Evolutionary conservation across 2,113 vertebrate species (phyloP).

Genomic region (Ardeotis arabs): DNA sequence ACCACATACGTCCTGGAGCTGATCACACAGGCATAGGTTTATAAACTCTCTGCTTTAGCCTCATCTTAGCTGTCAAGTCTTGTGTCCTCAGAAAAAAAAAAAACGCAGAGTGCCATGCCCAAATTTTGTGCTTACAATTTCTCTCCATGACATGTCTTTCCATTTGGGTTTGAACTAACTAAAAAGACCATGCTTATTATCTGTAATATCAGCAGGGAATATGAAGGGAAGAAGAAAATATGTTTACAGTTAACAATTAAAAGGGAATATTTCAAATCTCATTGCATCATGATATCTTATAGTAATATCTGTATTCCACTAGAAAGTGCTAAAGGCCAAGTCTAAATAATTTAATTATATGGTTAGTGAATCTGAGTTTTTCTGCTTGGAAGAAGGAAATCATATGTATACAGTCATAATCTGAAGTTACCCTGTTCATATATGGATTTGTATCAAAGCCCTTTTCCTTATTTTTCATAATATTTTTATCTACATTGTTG

Average conservation of each 20-base stretch:
- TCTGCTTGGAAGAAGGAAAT: neutral
- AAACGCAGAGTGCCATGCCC: neutral
- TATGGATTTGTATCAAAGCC: neutral
- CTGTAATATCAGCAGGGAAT: neutral
- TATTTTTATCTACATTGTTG: conserved; percentile 14
- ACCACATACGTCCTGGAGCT: neutral
- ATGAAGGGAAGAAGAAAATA: neutral
- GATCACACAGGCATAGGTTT: neutral
- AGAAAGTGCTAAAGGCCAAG: neutral
- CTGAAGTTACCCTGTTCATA: neutral
- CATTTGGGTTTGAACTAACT: neutral
- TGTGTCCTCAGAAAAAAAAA: neutral
- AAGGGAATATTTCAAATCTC: neutral
- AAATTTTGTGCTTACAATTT: neutral
- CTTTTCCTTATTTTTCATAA: neutral
- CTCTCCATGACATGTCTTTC: neutral
- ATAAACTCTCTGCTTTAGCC: neutral
- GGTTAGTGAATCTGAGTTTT: neutral
- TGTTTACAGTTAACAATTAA: neutral
- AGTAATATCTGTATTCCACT: neutral
- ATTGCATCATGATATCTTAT: neutral
- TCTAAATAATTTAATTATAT: neutral
- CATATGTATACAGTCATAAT: neutral
- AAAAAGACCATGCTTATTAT: neutral
- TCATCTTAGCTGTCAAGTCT: neutral